These are phyloP conservation scores for Lasioglossum zephyrum DNA, from an alignment of 2,888 invertebrate genomes.

Conservation along the genomic window DNA sequence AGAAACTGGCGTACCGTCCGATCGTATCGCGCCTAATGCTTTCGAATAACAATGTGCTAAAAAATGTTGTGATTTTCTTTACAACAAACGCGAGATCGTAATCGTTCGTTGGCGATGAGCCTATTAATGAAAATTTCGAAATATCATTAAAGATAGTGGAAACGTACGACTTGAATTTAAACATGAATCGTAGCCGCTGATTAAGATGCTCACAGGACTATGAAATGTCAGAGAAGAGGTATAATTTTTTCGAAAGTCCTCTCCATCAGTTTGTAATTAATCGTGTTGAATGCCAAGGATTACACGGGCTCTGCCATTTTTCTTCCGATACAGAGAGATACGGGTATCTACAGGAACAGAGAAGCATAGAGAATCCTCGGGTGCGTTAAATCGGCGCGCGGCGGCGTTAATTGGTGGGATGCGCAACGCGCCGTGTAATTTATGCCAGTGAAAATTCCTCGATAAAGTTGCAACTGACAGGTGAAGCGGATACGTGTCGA, in stretches of 20 bases:
- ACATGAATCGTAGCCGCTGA: background rate
- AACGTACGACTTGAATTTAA: background rate
- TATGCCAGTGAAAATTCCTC: conserved; percentile 58
- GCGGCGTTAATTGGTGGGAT: conserved; percentile 48
- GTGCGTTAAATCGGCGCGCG: conserved; percentile 47
- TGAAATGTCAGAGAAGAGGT: background rate
- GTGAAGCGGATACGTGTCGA: background rate
- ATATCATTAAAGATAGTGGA: conserved; percentile 1
- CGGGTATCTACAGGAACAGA: background rate
- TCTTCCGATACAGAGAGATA: background rate
- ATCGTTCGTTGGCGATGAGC: background rate
- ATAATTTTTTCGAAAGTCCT: conserved; percentile 32
- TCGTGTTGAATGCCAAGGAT: conserved; percentile 14
- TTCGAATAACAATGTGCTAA: background rate
- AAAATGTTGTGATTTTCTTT: background rate
- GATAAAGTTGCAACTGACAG: background rate
- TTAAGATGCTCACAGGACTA: conserved; percentile 3
- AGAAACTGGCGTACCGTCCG: background rate
- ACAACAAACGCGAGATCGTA: background rate
- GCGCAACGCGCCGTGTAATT: conserved; percentile 56
- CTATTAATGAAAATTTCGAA: background rate
- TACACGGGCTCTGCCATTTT: conserved; percentile 8
- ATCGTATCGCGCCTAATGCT: background rate
- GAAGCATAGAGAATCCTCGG: background rate
- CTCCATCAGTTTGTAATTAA: conserved; percentile 15